Evolutionary conservation across 2,113 vertebrate species (phyloP), one percentile per base, ranked within the genome.

Genomic region (Opisthocomus hoazin): DNA sequence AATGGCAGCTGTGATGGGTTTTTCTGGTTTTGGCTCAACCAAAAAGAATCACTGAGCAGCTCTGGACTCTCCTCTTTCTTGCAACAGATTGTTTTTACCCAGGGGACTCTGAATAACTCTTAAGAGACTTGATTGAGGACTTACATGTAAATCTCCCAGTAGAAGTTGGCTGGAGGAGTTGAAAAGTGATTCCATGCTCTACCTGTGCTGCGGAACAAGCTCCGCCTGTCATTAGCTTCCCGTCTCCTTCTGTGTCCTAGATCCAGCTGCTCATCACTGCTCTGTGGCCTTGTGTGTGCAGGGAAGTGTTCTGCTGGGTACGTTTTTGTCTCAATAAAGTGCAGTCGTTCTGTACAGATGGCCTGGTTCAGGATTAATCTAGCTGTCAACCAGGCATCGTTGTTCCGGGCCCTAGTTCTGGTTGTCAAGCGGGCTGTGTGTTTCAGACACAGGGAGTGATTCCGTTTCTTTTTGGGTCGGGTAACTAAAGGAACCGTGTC

Each of bases 1-100:
- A 92, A 99, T 99, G 99, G 99, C 99, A 34, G 99, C 99, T 21
- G 99, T 99, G 82, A 99, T 99, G 99, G 99, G 99, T 32, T 99
- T 99, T 97, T 99, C 99, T 50, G 99, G 99, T 14, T 99, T 99
- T 0, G 99, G 99, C 73, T 99, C 99, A 6, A 98, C 99, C 58
- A 99, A 99, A 98, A 99, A 99, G 98, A 98, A 88, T 94, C 98
- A 99, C 97, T 99, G 98, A 99, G 93, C 58, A 96, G 75, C 88
- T 96, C 84, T 26, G 94, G 94, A 96, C 97, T 96, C 79, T 95
- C 64, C 78, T 85, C 78, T 93, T 87, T 87, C 91, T 75, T 73
- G 56, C 51, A 93, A 84, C 48, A 88, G 36, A 51, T 97, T 89
- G 90, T 96, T 98, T 97, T 93, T 96, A 92, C 93, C 92, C 94